Percentiles rank a stretch among this genome's conserved stretches.
Evolutionary conservation across 2,113 vertebrate genomes (phyloP).

Genomic region (Capreolus pygargus): DNA sequence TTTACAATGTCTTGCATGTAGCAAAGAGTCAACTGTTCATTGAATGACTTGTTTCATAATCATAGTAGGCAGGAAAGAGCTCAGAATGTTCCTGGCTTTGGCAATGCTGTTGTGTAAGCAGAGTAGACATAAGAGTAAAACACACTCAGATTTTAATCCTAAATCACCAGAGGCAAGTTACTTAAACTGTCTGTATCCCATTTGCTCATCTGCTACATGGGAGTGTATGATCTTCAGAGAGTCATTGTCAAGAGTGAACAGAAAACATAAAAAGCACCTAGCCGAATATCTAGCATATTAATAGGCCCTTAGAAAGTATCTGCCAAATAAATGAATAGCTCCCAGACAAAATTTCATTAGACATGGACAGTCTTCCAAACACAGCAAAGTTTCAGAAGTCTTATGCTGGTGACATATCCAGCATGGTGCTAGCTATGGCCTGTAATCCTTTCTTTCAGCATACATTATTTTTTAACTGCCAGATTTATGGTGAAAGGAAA

Average conservation of each 20-base stretch:
- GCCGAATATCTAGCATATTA: neutral
- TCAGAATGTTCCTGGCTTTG: neutral
- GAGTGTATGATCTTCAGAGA: neutral
- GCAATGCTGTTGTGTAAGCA: neutral
- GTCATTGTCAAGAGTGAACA: neutral
- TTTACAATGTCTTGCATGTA: constrained; percentile 23
- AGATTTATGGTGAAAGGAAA: neutral
- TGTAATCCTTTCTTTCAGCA: neutral
- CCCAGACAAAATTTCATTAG: neutral
- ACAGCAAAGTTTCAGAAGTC: neutral
- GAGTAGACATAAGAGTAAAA: neutral
- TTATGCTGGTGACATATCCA: neutral
- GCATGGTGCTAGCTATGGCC: neutral
- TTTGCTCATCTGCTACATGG: neutral
- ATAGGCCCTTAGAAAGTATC: neutral
- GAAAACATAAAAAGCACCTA: neutral
- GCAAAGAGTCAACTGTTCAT: constrained; percentile 16
- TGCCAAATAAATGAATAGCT: neutral
- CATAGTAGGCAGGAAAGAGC: neutral
- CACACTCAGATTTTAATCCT: neutral
- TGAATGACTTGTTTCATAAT: constrained; percentile 43
- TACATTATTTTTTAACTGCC: neutral
- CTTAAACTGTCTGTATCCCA: neutral
- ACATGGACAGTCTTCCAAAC: neutral
- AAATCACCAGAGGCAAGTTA: neutral